Base-by-base conservation (phyloP, 2,113 vertebrate species). In the Puma concolor region DNA sequence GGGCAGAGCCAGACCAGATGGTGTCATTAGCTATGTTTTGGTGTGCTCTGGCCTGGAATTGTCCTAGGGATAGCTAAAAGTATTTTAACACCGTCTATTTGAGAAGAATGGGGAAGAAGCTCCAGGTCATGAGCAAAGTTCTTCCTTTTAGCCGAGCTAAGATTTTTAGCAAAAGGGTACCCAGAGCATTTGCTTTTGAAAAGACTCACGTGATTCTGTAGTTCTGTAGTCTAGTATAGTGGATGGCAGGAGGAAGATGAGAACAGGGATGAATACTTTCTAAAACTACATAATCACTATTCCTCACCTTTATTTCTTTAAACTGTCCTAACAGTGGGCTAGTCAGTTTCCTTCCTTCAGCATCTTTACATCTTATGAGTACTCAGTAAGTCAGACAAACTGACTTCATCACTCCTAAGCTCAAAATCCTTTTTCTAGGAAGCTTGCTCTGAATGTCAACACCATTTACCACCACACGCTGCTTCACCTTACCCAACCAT, bases 401-500 rank as follows among this genome's bases (percentile, higher is more conserved):
- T 71, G 33, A 69, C 63, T 67, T 21, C 76, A 27, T 64, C 36
- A 88, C 21, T 48, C 25, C 52, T 84, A 85, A 86, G 38, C 23
- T 88, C 54, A 36, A 88, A 87, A 81, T 74, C 27, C 63, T 97
- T 91, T 48, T 95, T 95, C 69, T 60, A 87, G 87, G 38, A 93
- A 66, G 19, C 9, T 88, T 63, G 13, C 21, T 84, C 23, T 64
- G 44, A 88, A 77, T 69, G 54, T 36, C 44, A 90, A 38, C 6
- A 77, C 36, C 48, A 79, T 83, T 93, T 74, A 48, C 31, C 29
- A 64, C 41, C 21, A 84, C 17, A 69, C 4, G 17, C 41, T 94
- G 77, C 44, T 88, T 52, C 41, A 88, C 33, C 76, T 60, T 60
- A 60, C 69, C 52, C 33, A 89, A 71, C 29, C 60, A 96, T 91